phyloP scores from a whole-genome alignment of 2,888 invertebrate species.

The Halictus ligatus region DNA sequence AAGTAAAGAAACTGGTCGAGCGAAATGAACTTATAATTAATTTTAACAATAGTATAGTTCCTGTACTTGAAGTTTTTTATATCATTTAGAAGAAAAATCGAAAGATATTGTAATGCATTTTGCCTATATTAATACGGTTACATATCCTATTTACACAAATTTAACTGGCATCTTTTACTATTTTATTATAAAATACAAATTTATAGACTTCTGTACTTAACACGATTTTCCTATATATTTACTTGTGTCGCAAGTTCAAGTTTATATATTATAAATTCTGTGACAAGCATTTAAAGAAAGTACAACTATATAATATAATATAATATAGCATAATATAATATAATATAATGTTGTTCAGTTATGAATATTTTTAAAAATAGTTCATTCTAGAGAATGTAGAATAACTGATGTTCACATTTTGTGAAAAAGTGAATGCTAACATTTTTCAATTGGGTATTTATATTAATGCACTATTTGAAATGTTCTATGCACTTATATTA shows the following conservation, averaged over 20 bases:
- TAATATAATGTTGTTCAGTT: constrained; percentile 21
- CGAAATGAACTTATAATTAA: constrained; percentile 4
- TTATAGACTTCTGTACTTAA: constrained; percentile 21
- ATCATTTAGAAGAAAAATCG: constrained; percentile 18
- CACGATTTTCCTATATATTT: constrained; percentile 10
- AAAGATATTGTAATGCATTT: constrained; percentile 25
- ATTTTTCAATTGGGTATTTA: constrained; percentile 8
- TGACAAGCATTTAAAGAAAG: constrained; percentile 36
- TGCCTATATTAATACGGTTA: constrained; percentile 30
- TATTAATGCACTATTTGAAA: neutral
- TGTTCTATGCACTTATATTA: constrained; percentile 13
- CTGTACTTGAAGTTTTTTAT: constrained; percentile 31
- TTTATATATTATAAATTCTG: constrained; percentile 22
- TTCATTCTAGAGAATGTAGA: neutral
- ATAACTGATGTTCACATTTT: neutral
- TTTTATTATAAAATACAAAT: constrained; percentile 21
- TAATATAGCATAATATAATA: neutral
- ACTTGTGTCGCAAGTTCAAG: constrained; percentile 1
- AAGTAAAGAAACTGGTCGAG: constrained; percentile 12
- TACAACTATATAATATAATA: constrained; percentile 21
- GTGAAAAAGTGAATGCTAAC: neutral
- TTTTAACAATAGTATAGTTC: constrained; percentile 25
- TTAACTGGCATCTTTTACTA: constrained; percentile 22
- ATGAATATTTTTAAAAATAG: constrained; percentile 11
- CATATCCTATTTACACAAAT: constrained; percentile 45